Base-by-base conservation (phyloP, 2,888 invertebrate species). In the Epsilonema sp. region DNA sequence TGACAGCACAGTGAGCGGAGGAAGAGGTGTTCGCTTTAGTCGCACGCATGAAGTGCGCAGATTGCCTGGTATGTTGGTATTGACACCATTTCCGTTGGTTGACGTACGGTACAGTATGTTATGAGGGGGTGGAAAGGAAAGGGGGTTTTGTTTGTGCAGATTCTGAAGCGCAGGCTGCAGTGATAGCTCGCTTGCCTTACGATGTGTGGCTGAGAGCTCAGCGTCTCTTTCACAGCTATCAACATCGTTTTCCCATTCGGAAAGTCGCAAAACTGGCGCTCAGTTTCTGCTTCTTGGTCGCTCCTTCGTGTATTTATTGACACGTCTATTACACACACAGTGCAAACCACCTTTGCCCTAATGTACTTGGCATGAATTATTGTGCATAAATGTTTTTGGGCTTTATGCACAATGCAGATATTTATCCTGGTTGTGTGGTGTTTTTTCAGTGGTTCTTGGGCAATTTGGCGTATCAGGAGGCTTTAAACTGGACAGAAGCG, bases 381-480 rank as follows among this genome's bases (percentile, higher is more conserved):
- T n/a, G n/a, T n/a, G n/a, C n/a, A n/a, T n/a, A n/a, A n/a, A n/a
- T n/a, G n/a, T n/a, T n/a, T n/a, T n/a, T n/a, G n/a, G n/a, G n/a
- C n/a, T n/a, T n/a, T n/a, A n/a, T n/a, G n/a, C n/a, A n/a, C n/a
- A n/a, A n/a, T n/a, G n/a, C n/a, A n/a, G n/a, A n/a, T n/a, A n/a
- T n/a, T n/a, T n/a, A n/a, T n/a, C n/a, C n/a, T n/a, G n/a, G n/a
- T n/a, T n/a, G n/a, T n/a, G n/a, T n/a, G n/a, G n/a, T n/a, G n/a
- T n/a, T n/a, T 31, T 76, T 76, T 44, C 71, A 89, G 83, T 92
- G 90, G 87, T 89, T 94, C 70, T 68, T 81, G 60, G 86, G 86
- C 48, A 89, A 87, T 70, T 86, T 87, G 65, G 76, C 83, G 48
- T 87, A 84, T 70, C 87, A 90, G 67, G 73, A 85, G 61, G 84